A percentile compares a stretch with the other conserved stretches of the same genome.
Evolutionary conservation across 2,113 vertebrate species (phyloP).

Genomic region (Tautogolabrus adspersus): DNA sequence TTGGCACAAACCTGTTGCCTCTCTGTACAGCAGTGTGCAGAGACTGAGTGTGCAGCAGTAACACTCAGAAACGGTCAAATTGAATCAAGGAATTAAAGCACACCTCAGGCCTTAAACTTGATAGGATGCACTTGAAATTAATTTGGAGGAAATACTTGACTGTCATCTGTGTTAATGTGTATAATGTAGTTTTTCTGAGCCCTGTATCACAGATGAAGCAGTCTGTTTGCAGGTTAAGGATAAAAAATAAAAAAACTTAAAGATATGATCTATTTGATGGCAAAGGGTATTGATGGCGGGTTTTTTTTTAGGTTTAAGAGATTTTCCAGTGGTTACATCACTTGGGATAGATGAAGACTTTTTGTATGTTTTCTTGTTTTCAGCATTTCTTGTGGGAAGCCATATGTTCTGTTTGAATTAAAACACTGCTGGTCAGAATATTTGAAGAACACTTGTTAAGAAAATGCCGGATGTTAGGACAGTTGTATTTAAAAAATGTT

Average conservation of each 20-base stretch:
- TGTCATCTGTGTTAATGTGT: slow-evolving; percentile 63
- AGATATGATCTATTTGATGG: slow-evolving; percentile 58
- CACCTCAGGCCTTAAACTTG: slow-evolving; percentile 82
- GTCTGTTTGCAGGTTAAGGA: slow-evolving; percentile 42
- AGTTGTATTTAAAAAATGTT: slow-evolving; percentile 42
- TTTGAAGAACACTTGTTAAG: slow-evolving; percentile 27
- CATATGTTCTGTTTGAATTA: slow-evolving; percentile 66
- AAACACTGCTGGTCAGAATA: slow-evolving; percentile 76
- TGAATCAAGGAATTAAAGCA: slow-evolving; percentile 73
- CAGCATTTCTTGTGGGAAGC: slow-evolving; percentile 68
- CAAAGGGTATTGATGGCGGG: slow-evolving; percentile 51
- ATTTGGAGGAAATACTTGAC: slow-evolving; percentile 61
- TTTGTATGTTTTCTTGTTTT: slow-evolving; percentile 70
- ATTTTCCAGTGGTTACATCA: slow-evolving; percentile 57
- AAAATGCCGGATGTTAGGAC: slow-evolving; percentile 31
- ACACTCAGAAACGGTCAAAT: slow-evolving; percentile 38
- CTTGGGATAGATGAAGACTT: slow-evolving; percentile 67
- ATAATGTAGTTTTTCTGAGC: slow-evolving; percentile 55
- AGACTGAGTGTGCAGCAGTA: slow-evolving; percentile 39
- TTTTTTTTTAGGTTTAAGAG: slow-evolving; percentile 43
- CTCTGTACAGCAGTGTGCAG: slow-evolving; percentile 31
- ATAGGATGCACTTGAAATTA: slow-evolving; percentile 76
- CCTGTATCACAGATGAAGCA: slow-evolving; percentile 38
- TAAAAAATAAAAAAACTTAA: slow-evolving; percentile 48
- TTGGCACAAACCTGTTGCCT: slow-evolving; percentile 61